phyloP scores from a whole-genome alignment of 2,888 invertebrate genomes.

The Villa cingulata region DNA sequence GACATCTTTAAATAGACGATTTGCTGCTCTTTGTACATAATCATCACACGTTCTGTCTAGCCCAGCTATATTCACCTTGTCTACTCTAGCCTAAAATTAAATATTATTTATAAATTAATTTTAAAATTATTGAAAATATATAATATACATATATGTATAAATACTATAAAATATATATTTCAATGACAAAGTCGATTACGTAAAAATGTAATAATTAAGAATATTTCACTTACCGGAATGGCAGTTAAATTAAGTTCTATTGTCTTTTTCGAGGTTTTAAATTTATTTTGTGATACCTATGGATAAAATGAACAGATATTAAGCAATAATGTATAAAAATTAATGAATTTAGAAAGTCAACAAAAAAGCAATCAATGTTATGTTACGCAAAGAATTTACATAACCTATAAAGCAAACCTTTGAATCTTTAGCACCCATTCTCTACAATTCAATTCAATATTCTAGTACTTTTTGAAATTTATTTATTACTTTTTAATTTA shows the following conservation, averaged over 20 bases:
- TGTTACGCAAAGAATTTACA: not conserved
- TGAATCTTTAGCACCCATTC: not conserved
- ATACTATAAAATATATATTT: too few relatives aligned
- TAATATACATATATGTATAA: too few relatives aligned
- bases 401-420: not conserved
- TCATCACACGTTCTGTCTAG: slow-evolving; percentile 79
- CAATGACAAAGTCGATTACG: too few relatives aligned
- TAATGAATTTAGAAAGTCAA: not conserved
- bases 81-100: slow-evolving; percentile 57
- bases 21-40: slow-evolving; percentile 62
- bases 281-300: too few relatives aligned
- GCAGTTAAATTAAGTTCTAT: not conserved
- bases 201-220: too few relatives aligned
- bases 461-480: too few relatives aligned
- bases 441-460: not conserved
- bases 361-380: too few relatives aligned
- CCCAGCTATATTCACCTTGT: slow-evolving; percentile 75
- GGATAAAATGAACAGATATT: too few relatives aligned
- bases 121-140: too few relatives aligned
- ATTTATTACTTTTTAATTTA: too few relatives aligned
- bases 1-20: slow-evolving; percentile 71
- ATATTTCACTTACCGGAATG: not conserved
- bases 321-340: not conserved
- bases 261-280: too few relatives aligned
- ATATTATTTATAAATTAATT: not conserved